phyloP scores from a whole-genome alignment of 2,888 invertebrate species.

The Drosophila nr. perissopoda region DNA sequence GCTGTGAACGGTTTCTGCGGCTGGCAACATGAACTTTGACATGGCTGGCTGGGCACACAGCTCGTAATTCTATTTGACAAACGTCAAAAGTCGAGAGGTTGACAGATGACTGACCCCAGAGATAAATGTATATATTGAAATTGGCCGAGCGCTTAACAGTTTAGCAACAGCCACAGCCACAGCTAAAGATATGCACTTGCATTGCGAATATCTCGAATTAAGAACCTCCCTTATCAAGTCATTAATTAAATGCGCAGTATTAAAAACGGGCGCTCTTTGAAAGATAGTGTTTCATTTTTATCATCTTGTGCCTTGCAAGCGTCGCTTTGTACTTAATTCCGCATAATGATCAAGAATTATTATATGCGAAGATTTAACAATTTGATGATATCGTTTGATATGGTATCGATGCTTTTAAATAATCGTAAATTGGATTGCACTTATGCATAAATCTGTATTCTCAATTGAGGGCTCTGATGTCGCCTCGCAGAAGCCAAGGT shows the following conservation, averaged over 20 bases:
- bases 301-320: not conserved
- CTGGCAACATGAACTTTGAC: constrained; percentile 73
- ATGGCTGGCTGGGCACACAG: constrained; percentile 47
- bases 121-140: constrained; percentile 16
- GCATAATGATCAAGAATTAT: not conserved
- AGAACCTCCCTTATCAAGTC: constrained; percentile 13
- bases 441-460: not conserved
- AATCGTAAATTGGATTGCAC: not conserved
- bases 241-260: not conserved
- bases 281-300: not conserved
- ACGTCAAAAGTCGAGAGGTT: constrained; percentile 46
- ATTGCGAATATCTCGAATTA: not conserved
- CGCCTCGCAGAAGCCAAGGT: constrained; percentile 1
- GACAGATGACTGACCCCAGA: constrained; percentile 45
- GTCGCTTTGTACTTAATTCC: not conserved
- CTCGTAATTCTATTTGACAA: constrained; percentile 68
- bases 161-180: not conserved
- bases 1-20: constrained; percentile 54
- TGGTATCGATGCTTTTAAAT: not conserved
- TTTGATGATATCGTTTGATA: not conserved
- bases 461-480: constrained; percentile 4
- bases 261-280: not conserved
- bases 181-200: constrained; percentile 3
- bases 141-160: not conserved
- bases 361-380: not conserved